Evolutionary conservation across 2,113 vertebrate species (phyloP), one percentile per base, ranked within the genome.

Genomic region (Passer montanus): DNA sequence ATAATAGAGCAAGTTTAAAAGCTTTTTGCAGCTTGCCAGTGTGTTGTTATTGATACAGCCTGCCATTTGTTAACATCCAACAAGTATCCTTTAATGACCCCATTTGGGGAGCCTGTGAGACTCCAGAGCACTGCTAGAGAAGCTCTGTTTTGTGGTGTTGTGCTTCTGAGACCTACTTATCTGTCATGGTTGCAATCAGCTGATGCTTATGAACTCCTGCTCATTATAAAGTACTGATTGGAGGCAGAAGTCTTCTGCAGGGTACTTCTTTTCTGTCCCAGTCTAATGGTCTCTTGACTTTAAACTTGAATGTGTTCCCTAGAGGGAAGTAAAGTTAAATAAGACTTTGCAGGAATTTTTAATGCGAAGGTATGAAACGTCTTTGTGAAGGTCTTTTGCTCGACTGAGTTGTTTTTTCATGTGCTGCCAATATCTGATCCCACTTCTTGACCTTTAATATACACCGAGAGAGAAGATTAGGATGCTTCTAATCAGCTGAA

Each of bases 351-450:
- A 88, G 75, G 31, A 91, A 67, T 84, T 90, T 70, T 77, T 92
- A 93, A 86, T 92, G 72, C 0, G 1, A 55, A 84, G 85, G 72
- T 88, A 70, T 88, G 90, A 94, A 94, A 84, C 2, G 1, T 91
- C 82, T 95, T 90, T 94, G 78, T 94, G 72, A 94, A 80, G 82
- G 82, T 76, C 85, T 93, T 94, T 88, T 86, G 72, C 84, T 91
- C 0, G 2, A 27, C 74, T 67, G 93, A 77, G 82, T 87, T 92
- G 69, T 82, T 93, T 95, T 95, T 93, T 96, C 90, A 95, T 95
- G 93, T 95, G 84, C 91, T 93, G 91, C 89, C 96, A 95, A 73
- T 93, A 94, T 95, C 91, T 89, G 91, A 90, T 94, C 89, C 95
- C 66, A 59, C 84, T 95, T 95, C 91, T 95, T 95, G 94, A 96